A percentile compares a stretch with the other conserved stretches of the same genome.
Evolutionary conservation across 2,797 vertebrate genomes (phyloP).

Genomic region (Amazonetta brasiliensis): DNA sequence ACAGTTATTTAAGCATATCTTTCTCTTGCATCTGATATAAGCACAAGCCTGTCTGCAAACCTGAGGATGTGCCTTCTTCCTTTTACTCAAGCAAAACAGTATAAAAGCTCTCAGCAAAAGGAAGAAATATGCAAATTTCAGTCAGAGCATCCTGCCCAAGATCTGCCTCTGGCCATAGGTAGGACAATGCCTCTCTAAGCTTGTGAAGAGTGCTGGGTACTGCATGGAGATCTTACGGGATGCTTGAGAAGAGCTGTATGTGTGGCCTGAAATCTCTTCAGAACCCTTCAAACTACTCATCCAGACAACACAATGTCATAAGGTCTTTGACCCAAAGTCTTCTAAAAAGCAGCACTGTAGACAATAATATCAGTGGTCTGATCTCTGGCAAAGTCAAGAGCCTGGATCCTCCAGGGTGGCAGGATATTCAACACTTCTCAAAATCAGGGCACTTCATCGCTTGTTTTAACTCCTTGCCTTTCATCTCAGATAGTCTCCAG

Average conservation of each 20-base stretch:
- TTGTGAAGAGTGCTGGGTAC: not conserved
- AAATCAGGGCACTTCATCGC: not conserved
- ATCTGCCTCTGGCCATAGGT: not conserved
- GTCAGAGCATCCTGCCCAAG: not conserved
- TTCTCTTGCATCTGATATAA: not conserved
- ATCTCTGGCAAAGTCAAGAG: not conserved
- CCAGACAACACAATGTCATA: not conserved
- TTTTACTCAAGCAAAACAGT: not conserved
- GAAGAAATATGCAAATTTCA: not conserved
- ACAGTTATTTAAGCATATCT: constrained; percentile 20
- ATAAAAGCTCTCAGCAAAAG: not conserved
- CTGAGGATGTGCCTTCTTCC: not conserved
- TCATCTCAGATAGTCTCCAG: not conserved
- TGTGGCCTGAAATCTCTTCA: not conserved
- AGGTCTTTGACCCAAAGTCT: not conserved
- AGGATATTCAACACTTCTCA: not conserved
- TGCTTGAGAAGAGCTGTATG: not conserved
- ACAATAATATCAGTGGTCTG: not conserved
- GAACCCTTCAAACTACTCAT: not conserved
- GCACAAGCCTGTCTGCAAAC: not conserved
- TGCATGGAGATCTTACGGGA: fast-evolving
- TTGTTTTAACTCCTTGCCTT: not conserved
- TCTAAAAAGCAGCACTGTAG: not conserved
- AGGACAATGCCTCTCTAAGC: fast-evolving
- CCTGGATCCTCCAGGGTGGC: not conserved